A percentile compares a stretch with the other conserved stretches of the same genome.
Evolutionary conservation across 2,888 invertebrate species (phyloP).

Genomic region (Yponomeuta malinellus): DNA sequence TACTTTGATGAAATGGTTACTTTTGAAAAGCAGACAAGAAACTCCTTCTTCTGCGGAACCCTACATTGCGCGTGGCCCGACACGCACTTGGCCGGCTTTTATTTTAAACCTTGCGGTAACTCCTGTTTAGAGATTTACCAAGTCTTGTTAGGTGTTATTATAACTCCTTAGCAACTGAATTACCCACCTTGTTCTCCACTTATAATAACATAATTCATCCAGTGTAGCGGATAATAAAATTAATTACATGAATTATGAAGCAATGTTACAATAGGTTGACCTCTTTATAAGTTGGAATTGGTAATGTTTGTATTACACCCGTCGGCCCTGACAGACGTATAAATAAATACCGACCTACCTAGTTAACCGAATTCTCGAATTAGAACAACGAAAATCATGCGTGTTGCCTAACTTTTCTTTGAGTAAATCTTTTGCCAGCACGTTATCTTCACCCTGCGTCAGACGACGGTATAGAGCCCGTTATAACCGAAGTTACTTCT

Average conservation of each 20-base stretch:
- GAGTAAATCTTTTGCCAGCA: not conserved
- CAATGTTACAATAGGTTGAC: not conserved
- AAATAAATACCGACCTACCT: not conserved
- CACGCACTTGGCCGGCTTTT: too few relatives aligned
- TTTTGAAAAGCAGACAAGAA: too few relatives aligned
- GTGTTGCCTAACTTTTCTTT: not conserved
- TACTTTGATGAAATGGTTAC: too few relatives aligned
- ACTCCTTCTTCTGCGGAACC: too few relatives aligned
- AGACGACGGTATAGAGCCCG: too few relatives aligned
- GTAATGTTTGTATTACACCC: not conserved
- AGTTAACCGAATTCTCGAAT: not conserved
- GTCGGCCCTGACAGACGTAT: not conserved
- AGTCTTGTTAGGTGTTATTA: not conserved
- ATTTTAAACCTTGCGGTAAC: too few relatives aligned
- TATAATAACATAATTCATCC: not conserved
- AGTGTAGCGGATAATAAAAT: not conserved
- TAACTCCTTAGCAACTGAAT: not conserved
- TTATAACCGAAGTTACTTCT: too few relatives aligned
- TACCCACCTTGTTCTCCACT: not conserved
- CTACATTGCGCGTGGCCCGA: too few relatives aligned
- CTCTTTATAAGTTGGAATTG: conserved; percentile 1
- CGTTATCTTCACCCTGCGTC: not conserved
- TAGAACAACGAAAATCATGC: not conserved
- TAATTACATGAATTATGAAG: not conserved
- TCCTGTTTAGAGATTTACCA: too few relatives aligned